These are phyloP conservation scores for Drosophila mimetica DNA, from an alignment of 2,888 invertebrate genomes.

Conservation along the genomic window DNA sequence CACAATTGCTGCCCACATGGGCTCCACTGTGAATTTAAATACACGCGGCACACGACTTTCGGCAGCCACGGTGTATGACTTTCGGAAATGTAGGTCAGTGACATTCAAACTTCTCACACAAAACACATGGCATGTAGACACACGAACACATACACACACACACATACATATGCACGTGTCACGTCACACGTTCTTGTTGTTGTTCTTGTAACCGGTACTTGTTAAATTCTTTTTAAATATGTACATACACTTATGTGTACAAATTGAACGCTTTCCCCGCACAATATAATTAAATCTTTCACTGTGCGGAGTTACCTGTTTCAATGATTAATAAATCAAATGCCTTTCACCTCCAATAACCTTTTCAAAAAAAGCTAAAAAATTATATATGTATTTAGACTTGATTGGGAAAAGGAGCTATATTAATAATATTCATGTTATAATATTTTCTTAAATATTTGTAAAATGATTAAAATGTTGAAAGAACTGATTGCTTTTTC, in stretches of 20 bases:
- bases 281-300: not conserved
- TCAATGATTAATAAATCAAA: constrained; percentile 7
- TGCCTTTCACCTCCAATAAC: constrained; percentile 23
- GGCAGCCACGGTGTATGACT: constrained; percentile 53
- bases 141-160: constrained; percentile 22
- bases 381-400: not conserved
- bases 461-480: no score
- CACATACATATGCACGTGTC: constrained; percentile 15
- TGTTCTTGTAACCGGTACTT: not conserved
- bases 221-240: not conserved
- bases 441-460: no score
- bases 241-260: not conserved
- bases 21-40: not conserved
- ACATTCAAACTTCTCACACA: constrained; percentile 57
- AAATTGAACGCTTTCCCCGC: not conserved
- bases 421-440: no score
- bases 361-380: not conserved
- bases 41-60: constrained; percentile 16
- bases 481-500: no score
- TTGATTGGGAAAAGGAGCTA: no score
- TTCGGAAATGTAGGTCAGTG: constrained; percentile 78
- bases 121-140: constrained; percentile 21
- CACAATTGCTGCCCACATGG: constrained; percentile 4
- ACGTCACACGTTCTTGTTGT: not conserved
- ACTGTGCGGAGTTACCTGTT: not conserved